phyloP scores from a whole-genome alignment of 2,888 invertebrate genomes.

The Anorthoa munda region DNA sequence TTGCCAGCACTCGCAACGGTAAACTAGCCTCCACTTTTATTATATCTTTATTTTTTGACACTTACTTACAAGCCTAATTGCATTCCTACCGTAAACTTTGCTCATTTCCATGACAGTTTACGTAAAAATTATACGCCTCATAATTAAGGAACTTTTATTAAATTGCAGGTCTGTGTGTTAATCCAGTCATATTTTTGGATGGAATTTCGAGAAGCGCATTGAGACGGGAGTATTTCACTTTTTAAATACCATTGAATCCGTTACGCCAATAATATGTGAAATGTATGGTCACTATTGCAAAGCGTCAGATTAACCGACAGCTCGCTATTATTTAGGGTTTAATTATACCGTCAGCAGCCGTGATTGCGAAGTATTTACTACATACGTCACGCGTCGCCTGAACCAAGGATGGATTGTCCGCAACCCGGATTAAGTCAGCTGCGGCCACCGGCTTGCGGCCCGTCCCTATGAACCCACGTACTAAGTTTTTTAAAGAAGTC shows the following conservation, averaged over 20 bases:
- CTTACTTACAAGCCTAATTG: constrained; percentile 46
- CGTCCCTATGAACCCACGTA: constrained; percentile 58
- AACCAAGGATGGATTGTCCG: constrained; percentile 58
- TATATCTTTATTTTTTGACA: constrained; percentile 45
- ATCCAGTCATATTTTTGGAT: not conserved
- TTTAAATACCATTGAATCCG: constrained; percentile 5
- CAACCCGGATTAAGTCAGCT: constrained; percentile 62
- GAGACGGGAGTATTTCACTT: not conserved
- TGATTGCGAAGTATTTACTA: constrained; percentile 59
- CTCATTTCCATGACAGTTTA: constrained; percentile 16
- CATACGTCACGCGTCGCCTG: constrained; percentile 56
- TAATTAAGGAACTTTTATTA: constrained; percentile 26
- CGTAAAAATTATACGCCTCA: constrained; percentile 8
- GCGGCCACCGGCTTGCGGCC: constrained; percentile 50
- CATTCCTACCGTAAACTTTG: constrained; percentile 28
- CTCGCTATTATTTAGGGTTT: constrained; percentile 53
- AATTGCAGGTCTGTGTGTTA: constrained; percentile 2
- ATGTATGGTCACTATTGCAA: constrained; percentile 11
- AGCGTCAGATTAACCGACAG: constrained; percentile 28
- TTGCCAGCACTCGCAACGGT: constrained; percentile 45
- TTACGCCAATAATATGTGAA: constrained; percentile 13
- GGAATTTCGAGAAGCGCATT: constrained; percentile 6
- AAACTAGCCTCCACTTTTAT: constrained; percentile 52
- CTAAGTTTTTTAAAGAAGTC: constrained; percentile 64
- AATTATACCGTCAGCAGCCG: constrained; percentile 52